Evolutionary conservation across 2,888 invertebrate species (phyloP).

Genomic region (Athalia circularis): DNA sequence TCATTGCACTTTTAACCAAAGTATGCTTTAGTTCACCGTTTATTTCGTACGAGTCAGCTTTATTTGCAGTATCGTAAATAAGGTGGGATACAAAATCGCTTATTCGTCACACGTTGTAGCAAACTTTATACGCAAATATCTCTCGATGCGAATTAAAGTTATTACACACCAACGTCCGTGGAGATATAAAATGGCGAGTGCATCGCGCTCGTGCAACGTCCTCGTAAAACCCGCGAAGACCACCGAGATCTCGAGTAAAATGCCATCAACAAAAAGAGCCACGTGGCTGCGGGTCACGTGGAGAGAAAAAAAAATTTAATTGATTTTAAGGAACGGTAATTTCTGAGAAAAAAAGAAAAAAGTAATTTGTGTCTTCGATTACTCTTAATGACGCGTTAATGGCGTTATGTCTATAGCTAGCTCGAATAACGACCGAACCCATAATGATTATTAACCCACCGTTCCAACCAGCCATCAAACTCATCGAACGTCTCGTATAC

Average conservation of each 20-base stretch:
- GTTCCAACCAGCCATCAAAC: neutral
- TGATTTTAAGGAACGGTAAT: conserved; percentile 7
- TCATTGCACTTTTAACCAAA: conserved; percentile 20
- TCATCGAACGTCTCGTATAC: neutral
- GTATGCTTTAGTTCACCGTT: conserved; percentile 1
- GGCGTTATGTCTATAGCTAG: neutral
- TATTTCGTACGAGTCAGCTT: conserved; percentile 5
- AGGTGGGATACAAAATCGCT: neutral
- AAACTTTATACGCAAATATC: neutral
- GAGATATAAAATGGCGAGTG: neutral
- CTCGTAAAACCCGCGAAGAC: neutral
- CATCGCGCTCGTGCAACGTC: neutral
- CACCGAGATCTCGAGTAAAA: neutral
- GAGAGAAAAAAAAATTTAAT: conserved; percentile 3
- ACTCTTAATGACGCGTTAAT: conserved; percentile 26
- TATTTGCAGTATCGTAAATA: neutral
- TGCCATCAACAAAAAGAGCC: conserved; percentile 16
- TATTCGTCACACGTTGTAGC: neutral
- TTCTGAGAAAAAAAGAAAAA: neutral
- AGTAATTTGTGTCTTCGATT: conserved; percentile 9
- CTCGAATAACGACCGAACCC: neutral
- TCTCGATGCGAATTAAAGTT: neutral
- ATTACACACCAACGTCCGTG: neutral
- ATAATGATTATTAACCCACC: conserved; percentile 6
- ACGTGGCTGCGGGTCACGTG: neutral